Conservation (phyloP, 2,113 vertebrate genomes). For the Numida meleagris region DNA sequence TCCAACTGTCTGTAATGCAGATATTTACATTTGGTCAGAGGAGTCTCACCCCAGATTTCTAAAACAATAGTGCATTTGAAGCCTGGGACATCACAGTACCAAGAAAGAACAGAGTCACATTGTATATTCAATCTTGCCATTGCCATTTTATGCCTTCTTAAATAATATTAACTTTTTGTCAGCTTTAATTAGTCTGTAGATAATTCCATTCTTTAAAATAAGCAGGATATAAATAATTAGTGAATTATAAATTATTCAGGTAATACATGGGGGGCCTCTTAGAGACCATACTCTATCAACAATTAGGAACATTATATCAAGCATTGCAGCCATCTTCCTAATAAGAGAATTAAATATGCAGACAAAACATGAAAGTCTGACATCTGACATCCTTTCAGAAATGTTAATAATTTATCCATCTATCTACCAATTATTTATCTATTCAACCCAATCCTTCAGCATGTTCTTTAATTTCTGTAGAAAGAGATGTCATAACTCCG, state of each 20-base stretch:
- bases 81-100: background rate
- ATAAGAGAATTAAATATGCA: slow-evolving; percentile 32
- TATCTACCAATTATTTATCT: background rate
- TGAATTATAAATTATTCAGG: slow-evolving; percentile 12
- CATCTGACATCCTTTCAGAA: slow-evolving; percentile 9
- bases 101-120: background rate
- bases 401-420: slow-evolving; percentile 34
- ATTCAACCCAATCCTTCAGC: background rate
- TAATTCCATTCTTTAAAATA: slow-evolving; percentile 31
- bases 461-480: background rate
- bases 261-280: background rate
- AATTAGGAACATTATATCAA: background rate
- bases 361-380: background rate
- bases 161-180: background rate
- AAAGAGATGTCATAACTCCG: background rate
- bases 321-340: background rate
- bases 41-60: background rate
- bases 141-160: background rate
- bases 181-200: slow-evolving; percentile 6
- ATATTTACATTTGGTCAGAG: background rate
- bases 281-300: background rate
- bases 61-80: background rate
- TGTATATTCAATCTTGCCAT: background rate
- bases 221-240: slow-evolving; percentile 20
- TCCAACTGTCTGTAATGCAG: background rate